Evolutionary conservation across 2,888 invertebrate genomes (phyloP).

Genomic region (Lagria hirta): DNA sequence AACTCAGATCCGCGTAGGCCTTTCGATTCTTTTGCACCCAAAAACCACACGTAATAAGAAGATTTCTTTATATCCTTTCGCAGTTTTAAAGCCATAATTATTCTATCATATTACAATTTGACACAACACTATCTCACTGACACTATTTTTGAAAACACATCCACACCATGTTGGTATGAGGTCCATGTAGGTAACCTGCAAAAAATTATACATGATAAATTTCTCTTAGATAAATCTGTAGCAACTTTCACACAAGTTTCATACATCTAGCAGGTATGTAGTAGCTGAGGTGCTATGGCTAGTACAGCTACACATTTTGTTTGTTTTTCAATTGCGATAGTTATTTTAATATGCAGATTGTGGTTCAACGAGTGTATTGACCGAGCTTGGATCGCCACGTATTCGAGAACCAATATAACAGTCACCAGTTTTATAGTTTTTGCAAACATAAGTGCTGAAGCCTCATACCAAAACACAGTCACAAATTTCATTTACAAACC

Average conservation of each 20-base stretch:
- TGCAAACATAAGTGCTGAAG: not conserved
- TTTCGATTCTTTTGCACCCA: slow-evolving; percentile 93
- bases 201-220: too few relatives aligned
- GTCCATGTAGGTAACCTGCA: not conserved
- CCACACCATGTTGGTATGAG: too few relatives aligned
- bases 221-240: slow-evolving; percentile 2
- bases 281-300: not conserved
- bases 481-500: too few relatives aligned
- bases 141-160: not conserved
- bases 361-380: slow-evolving; percentile 1
- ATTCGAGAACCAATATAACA: not conserved
- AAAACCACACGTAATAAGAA: slow-evolving; percentile 90
- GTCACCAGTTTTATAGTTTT: not conserved
- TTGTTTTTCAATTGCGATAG: not conserved
- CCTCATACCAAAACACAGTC: too few relatives aligned
- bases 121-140: not conserved
- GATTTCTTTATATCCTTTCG: slow-evolving; percentile 88
- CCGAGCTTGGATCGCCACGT: not conserved
- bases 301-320: not conserved
- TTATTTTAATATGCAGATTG: not conserved
- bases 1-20: slow-evolving; percentile 84
- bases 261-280: not conserved
- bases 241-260: not conserved
- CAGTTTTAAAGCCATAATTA: slow-evolving; percentile 77
- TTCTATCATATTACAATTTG: slow-evolving; percentile 1